Evolutionary conservation across 2,797 vertebrate genomes (phyloP).

Genomic region (Aulostomus chinensis): DNA sequence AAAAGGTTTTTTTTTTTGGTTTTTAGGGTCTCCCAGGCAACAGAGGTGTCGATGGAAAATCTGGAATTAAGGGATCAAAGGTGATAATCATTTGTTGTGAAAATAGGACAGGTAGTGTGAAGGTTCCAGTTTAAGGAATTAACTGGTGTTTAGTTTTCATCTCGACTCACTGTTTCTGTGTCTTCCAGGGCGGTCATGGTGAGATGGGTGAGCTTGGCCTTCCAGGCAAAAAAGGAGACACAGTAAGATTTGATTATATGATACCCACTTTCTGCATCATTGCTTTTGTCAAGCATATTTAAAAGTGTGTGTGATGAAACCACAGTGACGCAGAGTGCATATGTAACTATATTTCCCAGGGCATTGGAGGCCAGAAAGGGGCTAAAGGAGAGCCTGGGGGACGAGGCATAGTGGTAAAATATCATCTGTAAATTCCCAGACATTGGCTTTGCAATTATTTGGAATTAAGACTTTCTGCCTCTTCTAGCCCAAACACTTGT

Average conservation of each 20-base stretch:
- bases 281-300: not conserved
- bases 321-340: slow-evolving; percentile 5
- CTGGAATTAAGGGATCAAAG: slow-evolving; percentile 72
- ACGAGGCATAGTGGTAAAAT: slow-evolving; percentile 63
- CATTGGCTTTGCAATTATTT: not conserved
- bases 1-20: not conserved
- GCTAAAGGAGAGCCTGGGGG: slow-evolving; percentile 66
- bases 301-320: not conserved
- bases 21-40: slow-evolving; percentile 72
- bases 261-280: not conserved
- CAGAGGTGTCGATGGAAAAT: slow-evolving; percentile 62
- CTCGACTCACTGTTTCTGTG: slow-evolving; percentile 16
- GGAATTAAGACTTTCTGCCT: not conserved
- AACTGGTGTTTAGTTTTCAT: not conserved
- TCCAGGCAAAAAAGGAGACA: slow-evolving; percentile 64
- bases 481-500: too few species aligned
- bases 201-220: slow-evolving; percentile 56
- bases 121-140: too few species aligned
- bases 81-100: too few species aligned
- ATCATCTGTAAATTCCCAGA: not conserved
- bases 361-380: slow-evolving; percentile 58
- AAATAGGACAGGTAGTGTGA: too few species aligned
- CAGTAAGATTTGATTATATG: slow-evolving; percentile 51
- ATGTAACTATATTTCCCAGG: slow-evolving; percentile 50
- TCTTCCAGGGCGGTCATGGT: slow-evolving; percentile 71